Percentiles rank a stretch among this genome's conserved stretches.
Conservation (phyloP, 1,140 invertebrate genomes). For the Belonocnema kinseyi region DNA sequence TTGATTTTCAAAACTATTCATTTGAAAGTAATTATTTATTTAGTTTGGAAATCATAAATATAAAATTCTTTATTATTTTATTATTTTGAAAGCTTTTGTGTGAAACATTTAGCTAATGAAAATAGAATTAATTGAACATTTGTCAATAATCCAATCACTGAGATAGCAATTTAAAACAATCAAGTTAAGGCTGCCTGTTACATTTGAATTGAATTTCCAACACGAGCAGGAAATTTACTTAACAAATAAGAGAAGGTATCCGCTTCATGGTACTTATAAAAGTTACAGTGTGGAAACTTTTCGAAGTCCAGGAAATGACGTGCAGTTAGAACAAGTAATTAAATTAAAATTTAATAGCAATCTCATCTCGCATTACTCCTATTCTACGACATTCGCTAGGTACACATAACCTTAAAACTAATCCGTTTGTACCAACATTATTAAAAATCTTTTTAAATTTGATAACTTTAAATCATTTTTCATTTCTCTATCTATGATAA, state of each 20-base stretch:
- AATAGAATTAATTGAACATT: neutral
- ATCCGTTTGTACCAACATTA: neutral
- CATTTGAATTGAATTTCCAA: slow-evolving; percentile 14
- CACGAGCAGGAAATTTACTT: slow-evolving; percentile 15
- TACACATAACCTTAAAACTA: slow-evolving; percentile 10
- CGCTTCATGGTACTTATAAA: slow-evolving; percentile 9
- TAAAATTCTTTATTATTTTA: too few relatives aligned
- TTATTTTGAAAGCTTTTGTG: too few relatives aligned
- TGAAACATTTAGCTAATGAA: neutral
- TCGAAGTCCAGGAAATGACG: slow-evolving; percentile 24
- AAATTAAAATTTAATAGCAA: slow-evolving; percentile 30
- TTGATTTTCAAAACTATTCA: too few relatives aligned
- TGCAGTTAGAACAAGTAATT: slow-evolving; percentile 31
- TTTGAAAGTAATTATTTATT: too few relatives aligned
- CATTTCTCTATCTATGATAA: too few relatives aligned
- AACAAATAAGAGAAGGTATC: slow-evolving; percentile 29
- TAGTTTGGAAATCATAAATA: too few relatives aligned
- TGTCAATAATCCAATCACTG: neutral
- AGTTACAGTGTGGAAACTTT: slow-evolving; percentile 21
- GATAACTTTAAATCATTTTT: too few relatives aligned
- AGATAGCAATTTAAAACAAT: neutral
- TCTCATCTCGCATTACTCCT: slow-evolving; percentile 29
- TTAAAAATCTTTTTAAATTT: neutral
- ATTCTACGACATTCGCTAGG: slow-evolving; percentile 17
- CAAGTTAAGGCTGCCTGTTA: slow-evolving; percentile 1